Evolutionary conservation across 2,113 vertebrate species (phyloP), one percentile per base, ranked within the genome.

Genomic region (Lutjanus erythropterus): DNA sequence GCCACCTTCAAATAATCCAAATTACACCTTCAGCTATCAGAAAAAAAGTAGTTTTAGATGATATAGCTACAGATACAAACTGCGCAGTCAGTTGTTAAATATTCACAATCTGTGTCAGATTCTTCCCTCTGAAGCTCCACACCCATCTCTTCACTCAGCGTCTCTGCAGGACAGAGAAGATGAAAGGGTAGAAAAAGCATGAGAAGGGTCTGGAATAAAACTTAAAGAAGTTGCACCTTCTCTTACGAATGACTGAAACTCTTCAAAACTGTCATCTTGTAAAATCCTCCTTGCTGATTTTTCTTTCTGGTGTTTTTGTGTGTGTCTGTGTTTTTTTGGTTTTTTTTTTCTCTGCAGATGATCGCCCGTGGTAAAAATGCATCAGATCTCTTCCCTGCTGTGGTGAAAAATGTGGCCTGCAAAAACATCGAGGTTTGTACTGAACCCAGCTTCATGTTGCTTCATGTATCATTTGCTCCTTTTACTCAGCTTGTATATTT

Each of bases 351-450:
- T 46, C 29, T 50, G 11, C 90, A 99, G 98, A 99, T 99, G 98
- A 98, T 99, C 0, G 98, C 98, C 64, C 93, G 98, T 18, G 98
- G 98, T 3, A 99, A 99, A 94, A 99, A 99, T 0, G 96, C 98
- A 6, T 99, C 98, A 0, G 98, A 99, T 86, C 96, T 99, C 65
- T 99, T 99, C 83, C 98, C 98, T 6, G 98, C 98, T 0, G 98
- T 99, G 78, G 98, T 99, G 85, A 99, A 99, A 91, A 99, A 99
- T 0, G 98, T 99, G 44, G 98, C 98, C 75, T 99, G 97, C 87
- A 99, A 99, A 93, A 99, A 99, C 91, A 99, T 99, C 0, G 98
- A 99, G 97, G 98, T 99, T 77, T 67, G 94, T 86, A 25, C 75
- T n/a, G 35, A 75, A 29, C 55, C 11, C 25, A 15, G 29, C 35